phyloP scores from a whole-genome alignment of 2,888 invertebrate species.

The Nyleta sp. region DNA sequence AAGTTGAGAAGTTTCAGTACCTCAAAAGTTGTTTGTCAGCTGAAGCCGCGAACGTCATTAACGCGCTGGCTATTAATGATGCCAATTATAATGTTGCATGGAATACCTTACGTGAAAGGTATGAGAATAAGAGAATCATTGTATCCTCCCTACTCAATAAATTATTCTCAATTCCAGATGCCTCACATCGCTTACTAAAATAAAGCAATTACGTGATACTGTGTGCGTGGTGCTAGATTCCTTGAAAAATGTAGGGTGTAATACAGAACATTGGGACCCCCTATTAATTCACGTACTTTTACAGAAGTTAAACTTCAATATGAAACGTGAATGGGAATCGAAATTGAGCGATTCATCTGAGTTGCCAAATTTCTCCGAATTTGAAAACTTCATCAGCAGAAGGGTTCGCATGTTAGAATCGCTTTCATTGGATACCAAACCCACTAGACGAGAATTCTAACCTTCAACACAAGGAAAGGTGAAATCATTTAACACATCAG shows the following conservation, averaged over 20 bases:
- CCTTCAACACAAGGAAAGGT: not conserved
- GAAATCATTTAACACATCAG: not conserved
- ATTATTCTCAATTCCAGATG: not conserved
- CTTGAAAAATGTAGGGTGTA: not conserved
- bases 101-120: not conserved
- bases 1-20: not conserved
- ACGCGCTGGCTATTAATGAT: not conserved
- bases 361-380: not conserved
- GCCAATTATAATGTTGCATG: conserved; percentile 1
- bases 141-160: conserved; percentile 4
- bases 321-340: not conserved
- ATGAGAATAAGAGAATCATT: conserved; percentile 8
- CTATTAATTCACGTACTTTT: not conserved
- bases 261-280: not conserved
- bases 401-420: not conserved
- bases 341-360: not conserved
- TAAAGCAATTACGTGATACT: not conserved
- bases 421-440: not conserved
- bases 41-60: not conserved
- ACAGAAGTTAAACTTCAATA: not conserved
- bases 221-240: not conserved
- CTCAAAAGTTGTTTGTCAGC: not conserved
- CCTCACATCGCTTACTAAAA: not conserved
- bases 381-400: not conserved
- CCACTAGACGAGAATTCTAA: too few species aligned